Percentiles rank a stretch among this genome's conserved stretches.
Conservation (phyloP, 2,113 vertebrate species). For the Microtus montanus region DNA sequence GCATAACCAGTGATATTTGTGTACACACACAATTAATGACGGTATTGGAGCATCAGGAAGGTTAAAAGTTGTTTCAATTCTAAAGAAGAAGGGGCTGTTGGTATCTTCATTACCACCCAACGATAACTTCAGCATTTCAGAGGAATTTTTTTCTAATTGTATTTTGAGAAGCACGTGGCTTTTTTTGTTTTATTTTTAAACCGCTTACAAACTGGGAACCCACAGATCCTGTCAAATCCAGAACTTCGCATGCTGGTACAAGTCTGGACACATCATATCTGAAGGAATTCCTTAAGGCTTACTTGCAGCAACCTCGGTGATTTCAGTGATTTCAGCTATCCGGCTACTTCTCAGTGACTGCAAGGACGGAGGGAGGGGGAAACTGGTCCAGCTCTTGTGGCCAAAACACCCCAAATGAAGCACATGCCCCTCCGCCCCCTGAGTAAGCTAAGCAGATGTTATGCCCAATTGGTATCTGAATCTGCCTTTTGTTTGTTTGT, state of each 20-base stretch:
- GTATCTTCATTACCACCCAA: conserved; percentile 37
- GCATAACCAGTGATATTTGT: background rate
- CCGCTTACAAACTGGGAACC: conserved; percentile 50
- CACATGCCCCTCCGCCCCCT: background rate
- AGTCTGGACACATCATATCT: conserved; percentile 81
- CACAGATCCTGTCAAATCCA: conserved; percentile 75
- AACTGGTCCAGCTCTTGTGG: background rate
- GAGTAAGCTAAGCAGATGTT: background rate
- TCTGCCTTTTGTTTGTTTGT: background rate
- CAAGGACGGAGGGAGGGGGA: background rate
- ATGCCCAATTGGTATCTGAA: background rate
- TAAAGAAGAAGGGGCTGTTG: background rate
- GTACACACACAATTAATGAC: conserved; percentile 41
- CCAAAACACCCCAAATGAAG: background rate
- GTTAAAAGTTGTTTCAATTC: conserved; percentile 35
- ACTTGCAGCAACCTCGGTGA: background rate
- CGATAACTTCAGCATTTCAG: conserved; percentile 73
- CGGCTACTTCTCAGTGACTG: background rate
- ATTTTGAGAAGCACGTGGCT: conserved; percentile 65
- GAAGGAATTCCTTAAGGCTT: conserved; percentile 57
- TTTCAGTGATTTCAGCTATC: conserved; percentile 23
- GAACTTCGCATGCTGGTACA: conserved; percentile 81
- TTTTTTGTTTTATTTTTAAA: conserved; percentile 58
- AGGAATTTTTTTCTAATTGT: conserved; percentile 76
- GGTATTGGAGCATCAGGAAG: background rate